Evolutionary conservation across 1,140 invertebrate species (phyloP), one percentile per base, ranked within the genome.

Genomic region (Gonioctena quinquepunctata): DNA sequence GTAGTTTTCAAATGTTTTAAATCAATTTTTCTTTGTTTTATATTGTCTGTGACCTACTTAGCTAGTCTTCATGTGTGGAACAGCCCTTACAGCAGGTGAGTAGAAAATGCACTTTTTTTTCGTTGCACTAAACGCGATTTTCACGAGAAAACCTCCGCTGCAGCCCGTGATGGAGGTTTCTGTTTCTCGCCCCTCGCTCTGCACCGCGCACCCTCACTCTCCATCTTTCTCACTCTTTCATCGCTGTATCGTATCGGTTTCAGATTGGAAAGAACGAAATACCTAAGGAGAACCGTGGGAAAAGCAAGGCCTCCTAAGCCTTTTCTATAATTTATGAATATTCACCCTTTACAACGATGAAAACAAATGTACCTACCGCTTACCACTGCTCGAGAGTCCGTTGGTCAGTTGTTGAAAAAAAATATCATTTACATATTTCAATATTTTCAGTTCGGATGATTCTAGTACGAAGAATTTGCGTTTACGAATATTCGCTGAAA

Each of bases 21-120:
- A 21, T 85, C 88, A 23, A 84, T 89, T 65, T 79, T 84, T 62
- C 87, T 90, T 78, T 93, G 92, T 83, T 84, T 94, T 70, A 83
- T 89, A 61, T 85, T 95, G 70, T 92, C 93, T 3, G 77, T 91
- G 68, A 83, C 89, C 23, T 96, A 93, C 85, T 92, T 96, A 66
- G 90, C 88, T 19, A 95, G 93, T 83, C 87, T 96, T 50, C 94
- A 95, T 81, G 87, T 95, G 61, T 95, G 94, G 93, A 91, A 88
- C 71, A 89, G 88, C 21, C 89, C 89, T 72, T 86, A 90, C 73
- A 87, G 87, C 84, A 91, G 91, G 91, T 92, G 89, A 83, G 74
- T 77, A 67, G 33, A 42, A 42, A 42, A 42, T n/a, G 60, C 13
- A 60, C 60, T 22, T 57, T 57, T n/a, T 57, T 57, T 57, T 25